Base-by-base conservation (phyloP, 2,888 invertebrate genomes). In the Glomeris marginata region DNA sequence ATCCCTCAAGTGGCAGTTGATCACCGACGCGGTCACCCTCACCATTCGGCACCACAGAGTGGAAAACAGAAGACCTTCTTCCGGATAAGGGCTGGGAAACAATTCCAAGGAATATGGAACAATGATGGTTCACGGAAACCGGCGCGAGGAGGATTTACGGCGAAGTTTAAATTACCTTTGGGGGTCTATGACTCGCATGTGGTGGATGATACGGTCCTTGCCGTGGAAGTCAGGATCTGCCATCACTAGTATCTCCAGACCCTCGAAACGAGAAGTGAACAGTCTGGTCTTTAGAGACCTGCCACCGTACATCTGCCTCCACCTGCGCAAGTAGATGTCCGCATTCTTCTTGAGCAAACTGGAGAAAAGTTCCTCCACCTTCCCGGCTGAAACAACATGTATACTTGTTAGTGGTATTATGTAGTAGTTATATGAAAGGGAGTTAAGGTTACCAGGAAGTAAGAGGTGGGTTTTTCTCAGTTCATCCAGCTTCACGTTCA, bases 1-100 rank as follows among this genome's bases (percentile, higher is more conserved):
- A 71, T 98, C 97, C 5, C 97, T 74, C 55, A 98, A 72, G 61
- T 84, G 78, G 58, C 92, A 77, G 61, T 82, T 84, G 85, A 92
- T 91, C 61, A 82, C 81, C 16, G 77, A 77, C 58, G 87, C 84
- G 55, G 81, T 79, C 47, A 86, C 75, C 56, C 81, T 80, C 20
- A 97, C 77, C 45, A 80, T 78, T 8, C 97, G 78, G 59, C 91
- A 90, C 95, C 95, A 98, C 20, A 95, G 72, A 0, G 91, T 92
- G 1, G 77, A 77, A 71, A 92, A 94, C 62, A 87, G 84, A 15
- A 88, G 65, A 0, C 81, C 83, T 57, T 90, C 91, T 58, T 86
- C 85, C 0, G 91, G 90, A 84, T 87, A 90, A 0, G 88, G 90
- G 56, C 85, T 87, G 57, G 35, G 40, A 18, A 4, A n/a, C n/a